A percentile compares a stretch with the other conserved stretches of the same genome.
Conservation (phyloP, 92 coral and sea anemone species). For the Paramuricea clavata region DNA sequence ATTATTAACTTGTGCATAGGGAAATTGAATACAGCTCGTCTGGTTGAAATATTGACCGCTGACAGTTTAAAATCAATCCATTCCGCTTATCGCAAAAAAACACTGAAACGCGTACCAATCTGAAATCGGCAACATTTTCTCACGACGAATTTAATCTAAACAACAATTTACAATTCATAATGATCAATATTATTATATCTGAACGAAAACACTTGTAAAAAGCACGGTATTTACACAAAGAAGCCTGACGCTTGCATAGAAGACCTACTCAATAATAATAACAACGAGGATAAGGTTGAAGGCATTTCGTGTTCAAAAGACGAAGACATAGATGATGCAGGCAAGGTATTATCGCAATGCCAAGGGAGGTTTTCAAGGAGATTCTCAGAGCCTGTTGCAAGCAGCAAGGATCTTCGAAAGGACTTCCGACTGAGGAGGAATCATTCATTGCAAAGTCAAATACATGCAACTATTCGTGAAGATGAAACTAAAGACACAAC, state of each 20-base stretch:
- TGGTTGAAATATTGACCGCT: too few relatives aligned
- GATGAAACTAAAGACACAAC: conserved; percentile 5
- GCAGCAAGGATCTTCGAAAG: conserved; percentile 7
- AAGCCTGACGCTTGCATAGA: conserved; percentile 58
- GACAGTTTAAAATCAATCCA: too few relatives aligned
- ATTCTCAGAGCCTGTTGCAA: conserved; percentile 42
- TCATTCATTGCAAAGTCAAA: conserved; percentile 11
- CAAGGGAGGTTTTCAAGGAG: conserved; percentile 25
- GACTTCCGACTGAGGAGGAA: conserved; percentile 12
- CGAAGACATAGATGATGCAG: not conserved
- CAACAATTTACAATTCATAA: too few relatives aligned
- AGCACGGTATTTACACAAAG: conserved; percentile 60
- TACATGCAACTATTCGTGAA: conserved; percentile 18
- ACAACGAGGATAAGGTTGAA: not conserved
- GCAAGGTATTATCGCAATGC: conserved; percentile 18
- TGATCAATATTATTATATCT: conserved; percentile 23
- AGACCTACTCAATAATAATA: conserved; percentile 34
- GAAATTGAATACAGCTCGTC: too few relatives aligned
- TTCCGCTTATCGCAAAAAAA: too few relatives aligned
- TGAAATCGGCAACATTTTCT: too few relatives aligned
- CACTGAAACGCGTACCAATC: too few relatives aligned
- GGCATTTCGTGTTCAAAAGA: not conserved
- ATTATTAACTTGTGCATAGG: too few relatives aligned
- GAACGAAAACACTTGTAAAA: conserved; percentile 61
- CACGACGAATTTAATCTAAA: too few relatives aligned